phyloP scores from a whole-genome alignment of 2,888 invertebrate species.

The Dinocampus coccinellae region DNA sequence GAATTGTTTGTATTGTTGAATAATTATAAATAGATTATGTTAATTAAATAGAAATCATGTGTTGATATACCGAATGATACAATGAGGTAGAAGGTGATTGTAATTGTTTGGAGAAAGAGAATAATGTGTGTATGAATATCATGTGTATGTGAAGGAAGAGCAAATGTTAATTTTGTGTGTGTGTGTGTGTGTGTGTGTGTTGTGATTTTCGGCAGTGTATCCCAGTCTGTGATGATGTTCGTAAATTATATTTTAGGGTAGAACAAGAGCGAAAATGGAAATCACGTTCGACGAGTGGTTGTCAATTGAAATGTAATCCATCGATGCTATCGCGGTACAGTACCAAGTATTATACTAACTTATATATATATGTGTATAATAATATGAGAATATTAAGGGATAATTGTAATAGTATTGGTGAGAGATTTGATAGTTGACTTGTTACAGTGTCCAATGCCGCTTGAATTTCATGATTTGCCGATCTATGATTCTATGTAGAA shows the following conservation, averaged over 20 bases:
- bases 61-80: background rate
- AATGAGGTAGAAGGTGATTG: background rate
- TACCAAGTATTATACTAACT: conserved; percentile 53
- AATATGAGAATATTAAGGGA: conserved; percentile 20
- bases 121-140: too few relatives aligned
- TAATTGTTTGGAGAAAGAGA: background rate
- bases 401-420: background rate
- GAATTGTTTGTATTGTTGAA: background rate
- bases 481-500: conserved; percentile 62
- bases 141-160: too few relatives aligned
- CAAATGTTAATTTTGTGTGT: conserved; percentile 2
- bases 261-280: conserved; percentile 13
- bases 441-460: conserved; percentile 66
- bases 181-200: too few relatives aligned
- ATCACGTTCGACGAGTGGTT: conserved; percentile 50
- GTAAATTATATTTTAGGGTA: background rate
- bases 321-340: conserved; percentile 48
- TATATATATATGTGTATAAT: conserved; percentile 14
- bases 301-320: conserved; percentile 62
- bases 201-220: conserved; percentile 16
- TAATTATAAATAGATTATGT: background rate
- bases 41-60: background rate
- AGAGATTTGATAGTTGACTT: conserved; percentile 58
- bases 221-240: conserved; percentile 3
- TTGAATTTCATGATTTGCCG: conserved; percentile 65